Evolutionary conservation across 1,140 invertebrate genomes (phyloP).

Genomic region (Epicauta chinensis): DNA sequence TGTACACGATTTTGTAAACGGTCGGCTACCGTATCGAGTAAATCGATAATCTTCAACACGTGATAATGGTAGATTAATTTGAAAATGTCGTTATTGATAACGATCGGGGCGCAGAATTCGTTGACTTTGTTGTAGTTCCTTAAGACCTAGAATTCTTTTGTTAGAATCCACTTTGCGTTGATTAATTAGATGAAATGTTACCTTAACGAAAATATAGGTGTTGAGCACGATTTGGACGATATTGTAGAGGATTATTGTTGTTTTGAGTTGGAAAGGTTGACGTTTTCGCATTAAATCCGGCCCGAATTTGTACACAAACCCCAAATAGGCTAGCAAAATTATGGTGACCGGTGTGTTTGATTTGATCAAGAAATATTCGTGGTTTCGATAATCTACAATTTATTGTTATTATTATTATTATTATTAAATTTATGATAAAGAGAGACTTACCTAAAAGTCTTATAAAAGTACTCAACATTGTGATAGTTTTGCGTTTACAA

Average conservation of each 20-base stretch:
- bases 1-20: not conserved
- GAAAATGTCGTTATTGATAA: not conserved
- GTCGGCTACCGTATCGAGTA: not conserved
- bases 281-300: slow-evolving; percentile 1
- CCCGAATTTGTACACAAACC: not conserved
- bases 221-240: not conserved
- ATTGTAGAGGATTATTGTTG: not conserved
- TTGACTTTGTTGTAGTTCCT: too few relatives aligned
- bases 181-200: not conserved
- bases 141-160: too few relatives aligned
- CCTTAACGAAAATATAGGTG: not conserved
- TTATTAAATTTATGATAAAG: too few relatives aligned
- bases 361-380: too few relatives aligned
- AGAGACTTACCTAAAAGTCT: too few relatives aligned
- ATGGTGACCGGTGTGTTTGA: too few relatives aligned
- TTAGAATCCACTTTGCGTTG: too few relatives aligned
- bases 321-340: not conserved
- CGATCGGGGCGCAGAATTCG: too few relatives aligned
- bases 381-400: too few relatives aligned
- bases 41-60: slow-evolving; percentile 2
- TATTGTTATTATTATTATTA: too few relatives aligned
- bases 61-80: not conserved
- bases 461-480: too few relatives aligned
- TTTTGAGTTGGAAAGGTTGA: not conserved
- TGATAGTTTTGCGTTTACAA: too few relatives aligned